Evolutionary conservation across 1,140 invertebrate genomes (phyloP).

Genomic region (Lethrus apterus): DNA sequence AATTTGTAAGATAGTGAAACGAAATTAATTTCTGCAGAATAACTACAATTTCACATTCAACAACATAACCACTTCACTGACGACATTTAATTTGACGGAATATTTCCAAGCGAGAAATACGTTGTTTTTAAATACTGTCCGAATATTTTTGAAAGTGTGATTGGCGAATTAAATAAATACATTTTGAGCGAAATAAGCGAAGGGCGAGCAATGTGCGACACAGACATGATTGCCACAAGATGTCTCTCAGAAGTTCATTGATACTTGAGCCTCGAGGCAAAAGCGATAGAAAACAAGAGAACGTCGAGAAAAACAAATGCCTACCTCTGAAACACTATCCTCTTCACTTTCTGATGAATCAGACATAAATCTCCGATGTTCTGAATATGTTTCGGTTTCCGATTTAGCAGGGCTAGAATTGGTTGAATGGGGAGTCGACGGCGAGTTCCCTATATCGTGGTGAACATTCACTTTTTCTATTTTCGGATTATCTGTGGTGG

Average conservation of each 20-base stretch:
- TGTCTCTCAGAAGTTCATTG: conserved; percentile 43
- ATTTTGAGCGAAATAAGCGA: conserved; percentile 9
- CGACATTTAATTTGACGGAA: too few relatives aligned
- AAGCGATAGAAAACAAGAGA: conserved; percentile 26
- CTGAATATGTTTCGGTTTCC: conserved; percentile 69
- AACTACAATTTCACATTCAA: too few relatives aligned
- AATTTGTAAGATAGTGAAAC: too few relatives aligned
- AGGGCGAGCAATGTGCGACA: conserved; percentile 29
- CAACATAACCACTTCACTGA: too few relatives aligned
- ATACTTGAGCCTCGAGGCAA: conserved; percentile 34
- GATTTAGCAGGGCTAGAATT: conserved; percentile 64
- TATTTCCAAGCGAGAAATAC: too few relatives aligned
- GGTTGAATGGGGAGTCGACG: conserved; percentile 54
- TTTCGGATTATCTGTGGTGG: conserved; percentile 66
- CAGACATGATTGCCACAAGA: conserved; percentile 37
- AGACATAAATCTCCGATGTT: conserved; percentile 75
- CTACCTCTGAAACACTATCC: conserved; percentile 87
- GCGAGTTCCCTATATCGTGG: conserved; percentile 52
- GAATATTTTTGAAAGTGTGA: too few relatives aligned
- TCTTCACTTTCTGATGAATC: conserved; percentile 88
- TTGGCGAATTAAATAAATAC: too few relatives aligned
- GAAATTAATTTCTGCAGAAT: too few relatives aligned
- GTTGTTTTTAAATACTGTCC: too few relatives aligned
- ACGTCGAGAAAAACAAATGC: conserved; percentile 24
- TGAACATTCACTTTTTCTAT: conserved; percentile 57